Percentiles rank a stretch among this genome's conserved stretches.
phyloP scores from a whole-genome alignment of 2,888 invertebrate species.

The Alentia gelatinosa region DNA sequence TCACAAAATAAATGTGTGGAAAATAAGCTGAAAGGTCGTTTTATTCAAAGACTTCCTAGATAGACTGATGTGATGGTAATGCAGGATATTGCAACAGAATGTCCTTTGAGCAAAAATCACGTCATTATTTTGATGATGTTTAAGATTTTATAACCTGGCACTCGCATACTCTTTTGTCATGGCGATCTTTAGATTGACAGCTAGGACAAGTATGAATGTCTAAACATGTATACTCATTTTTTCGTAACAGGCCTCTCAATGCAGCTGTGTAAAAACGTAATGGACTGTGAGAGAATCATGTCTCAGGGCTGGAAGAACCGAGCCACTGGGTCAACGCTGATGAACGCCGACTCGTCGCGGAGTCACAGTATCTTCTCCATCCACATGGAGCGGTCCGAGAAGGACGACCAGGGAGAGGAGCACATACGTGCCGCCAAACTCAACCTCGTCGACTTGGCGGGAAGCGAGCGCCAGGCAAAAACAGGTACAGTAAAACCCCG shows the following conservation, averaged over 20 bases:
- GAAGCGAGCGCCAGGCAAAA: conserved; percentile 92
- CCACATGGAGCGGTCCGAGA: conserved; percentile 89
- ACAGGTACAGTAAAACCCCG: too few relatives aligned
- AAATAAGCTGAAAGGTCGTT: too few relatives aligned
- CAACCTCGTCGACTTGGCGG: conserved; percentile 93
- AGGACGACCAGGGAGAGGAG: conserved; percentile 82
- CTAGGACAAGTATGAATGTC: too few relatives aligned
- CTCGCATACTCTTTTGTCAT: too few relatives aligned
- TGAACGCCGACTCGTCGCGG: conserved; percentile 91
- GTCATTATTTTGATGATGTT: too few relatives aligned
- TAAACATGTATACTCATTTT: not conserved
- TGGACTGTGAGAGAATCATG: conserved; percentile 89
- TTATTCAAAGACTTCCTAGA: too few relatives aligned
- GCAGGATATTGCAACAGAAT: too few relatives aligned
- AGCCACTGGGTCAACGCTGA: conserved; percentile 91
- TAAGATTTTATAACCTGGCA: too few relatives aligned
- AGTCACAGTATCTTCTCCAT: conserved; percentile 94
- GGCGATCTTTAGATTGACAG: too few relatives aligned
- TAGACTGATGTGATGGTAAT: too few relatives aligned
- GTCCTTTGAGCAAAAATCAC: too few relatives aligned
- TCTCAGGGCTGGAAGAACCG: conserved; percentile 89
- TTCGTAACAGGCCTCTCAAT: conserved; percentile 84
- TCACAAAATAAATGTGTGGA: too few relatives aligned
- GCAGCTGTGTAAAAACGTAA: conserved; percentile 89
- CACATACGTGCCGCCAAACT: conserved; percentile 87